Evolutionary conservation across 2,797 vertebrate species (phyloP), one percentile per base, ranked within the genome.

Genomic region (Tangara arthus): DNA sequence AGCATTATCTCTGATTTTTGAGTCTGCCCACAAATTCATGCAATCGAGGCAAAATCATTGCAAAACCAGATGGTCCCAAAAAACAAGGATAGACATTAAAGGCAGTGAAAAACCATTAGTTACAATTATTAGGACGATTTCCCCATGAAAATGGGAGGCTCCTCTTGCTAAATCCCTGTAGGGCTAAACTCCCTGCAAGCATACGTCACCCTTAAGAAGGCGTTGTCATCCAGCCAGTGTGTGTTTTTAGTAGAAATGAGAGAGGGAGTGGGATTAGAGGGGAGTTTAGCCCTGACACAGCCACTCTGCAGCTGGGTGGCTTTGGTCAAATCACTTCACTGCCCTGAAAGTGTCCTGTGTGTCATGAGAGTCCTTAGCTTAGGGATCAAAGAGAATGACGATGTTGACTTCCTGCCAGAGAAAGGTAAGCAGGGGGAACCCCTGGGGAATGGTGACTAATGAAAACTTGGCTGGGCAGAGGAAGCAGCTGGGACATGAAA

Each of bases 221-320:
- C 0, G 2, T 56, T 80, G 76, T 37, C 89, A 75, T 82, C 66
- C 50, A 17, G 41, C 19, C 76, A 85, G 61, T 21, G 61, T 70
- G 90, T 81, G 70, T 32, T 96, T 89, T 92, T 35, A 60, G 39
- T 9, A 78, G 61, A 78, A 86, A 75, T 28, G 27, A 61, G 68
- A 72, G 69, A 68, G 75, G 56, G 71, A 87, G 15, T 1, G 2
- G 64, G 61, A 44, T 87, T 61, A 41, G 72, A 47, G 39, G 16
- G 2, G 34, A 2, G 8, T 24, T 91, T 81, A 85, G 37, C 42
- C 30, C 60, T 72, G 50, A 34, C 12, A 12, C 35, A 85, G 50
- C 57, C 47, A 21, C 55, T 55, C 41, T 82, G 11, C 27, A 4
- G 53, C 49, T 55, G 53, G 16, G 35, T 82, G 70, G 63, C 81